Evolutionary conservation across 2,888 invertebrate genomes (phyloP).

Genomic region (Calameuta pallipes): DNA sequence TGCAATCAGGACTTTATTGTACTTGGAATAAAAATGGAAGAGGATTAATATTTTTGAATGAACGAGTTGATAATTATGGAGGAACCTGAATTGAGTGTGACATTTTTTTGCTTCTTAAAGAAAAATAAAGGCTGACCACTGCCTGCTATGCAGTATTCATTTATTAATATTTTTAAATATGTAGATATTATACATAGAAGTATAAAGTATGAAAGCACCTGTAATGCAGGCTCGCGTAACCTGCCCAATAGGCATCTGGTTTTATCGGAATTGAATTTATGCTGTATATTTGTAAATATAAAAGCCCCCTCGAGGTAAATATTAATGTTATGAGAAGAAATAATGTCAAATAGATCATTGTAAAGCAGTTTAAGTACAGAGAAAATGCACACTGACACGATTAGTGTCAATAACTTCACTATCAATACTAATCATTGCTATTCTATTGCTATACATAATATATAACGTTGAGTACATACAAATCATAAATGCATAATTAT

Average conservation of each 20-base stretch:
- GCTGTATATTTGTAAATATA: constrained; percentile 52
- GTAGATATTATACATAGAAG: constrained; percentile 32
- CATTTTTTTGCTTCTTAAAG: constrained; percentile 14
- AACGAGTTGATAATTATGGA: background rate
- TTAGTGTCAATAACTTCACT: constrained; percentile 8
- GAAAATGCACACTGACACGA: constrained; percentile 4
- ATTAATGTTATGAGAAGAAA: constrained; percentile 13
- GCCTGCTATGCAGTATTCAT: constrained; percentile 7
- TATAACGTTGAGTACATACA: constrained; percentile 48
- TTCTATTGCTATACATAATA: constrained; percentile 30
- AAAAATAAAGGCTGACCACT: constrained; percentile 12
- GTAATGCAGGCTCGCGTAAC: constrained; percentile 7
- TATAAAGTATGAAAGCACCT: constrained; percentile 13
- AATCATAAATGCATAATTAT: constrained; percentile 40
- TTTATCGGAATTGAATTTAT: constrained; percentile 39
- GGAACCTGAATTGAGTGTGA: constrained; percentile 5
- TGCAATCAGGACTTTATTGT: background rate
- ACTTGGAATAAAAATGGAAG: background rate
- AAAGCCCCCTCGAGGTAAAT: constrained; percentile 8
- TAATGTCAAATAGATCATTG: constrained; percentile 12
- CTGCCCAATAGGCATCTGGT: background rate
- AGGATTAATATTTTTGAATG: background rate
- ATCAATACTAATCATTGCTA: constrained; percentile 10
- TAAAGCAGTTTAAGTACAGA: constrained; percentile 2
- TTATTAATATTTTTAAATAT: constrained; percentile 11